Conservation (phyloP, 2,797 vertebrate species). For the Manis javanica region DNA sequence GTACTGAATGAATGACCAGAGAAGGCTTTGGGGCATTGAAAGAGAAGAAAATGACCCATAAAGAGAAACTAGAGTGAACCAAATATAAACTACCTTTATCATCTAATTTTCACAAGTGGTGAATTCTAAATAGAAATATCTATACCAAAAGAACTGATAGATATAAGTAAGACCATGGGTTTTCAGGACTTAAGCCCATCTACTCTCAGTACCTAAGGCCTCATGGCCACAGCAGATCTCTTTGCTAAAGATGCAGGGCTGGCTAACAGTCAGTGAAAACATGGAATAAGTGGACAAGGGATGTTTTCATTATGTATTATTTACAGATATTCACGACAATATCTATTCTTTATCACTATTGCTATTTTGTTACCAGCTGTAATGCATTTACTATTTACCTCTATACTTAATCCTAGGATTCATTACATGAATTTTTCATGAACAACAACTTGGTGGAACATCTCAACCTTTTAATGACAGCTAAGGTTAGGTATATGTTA, state of each 20-base stretch:
- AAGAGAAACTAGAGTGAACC: neutral
- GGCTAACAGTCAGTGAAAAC: neutral
- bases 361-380: neutral
- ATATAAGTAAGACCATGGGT: neutral
- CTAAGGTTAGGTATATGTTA: neutral
- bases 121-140: neutral
- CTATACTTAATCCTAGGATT: slow-evolving; percentile 5
- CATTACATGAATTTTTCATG: neutral
- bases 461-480: neutral
- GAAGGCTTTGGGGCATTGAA: neutral
- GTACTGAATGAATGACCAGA: neutral
- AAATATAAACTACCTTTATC: neutral
- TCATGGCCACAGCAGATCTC: neutral
- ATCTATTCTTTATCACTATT: neutral
- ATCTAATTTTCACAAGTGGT: neutral
- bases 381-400: neutral
- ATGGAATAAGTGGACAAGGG: neutral
- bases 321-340: neutral
- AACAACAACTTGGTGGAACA: neutral
- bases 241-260: neutral
- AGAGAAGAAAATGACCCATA: neutral
- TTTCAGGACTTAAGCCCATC: neutral
- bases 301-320: neutral
- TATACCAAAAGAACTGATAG: neutral
- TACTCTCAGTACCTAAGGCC: neutral